Conservation (phyloP, 2,888 invertebrate species). For the Eretmocerus hayati region DNA sequence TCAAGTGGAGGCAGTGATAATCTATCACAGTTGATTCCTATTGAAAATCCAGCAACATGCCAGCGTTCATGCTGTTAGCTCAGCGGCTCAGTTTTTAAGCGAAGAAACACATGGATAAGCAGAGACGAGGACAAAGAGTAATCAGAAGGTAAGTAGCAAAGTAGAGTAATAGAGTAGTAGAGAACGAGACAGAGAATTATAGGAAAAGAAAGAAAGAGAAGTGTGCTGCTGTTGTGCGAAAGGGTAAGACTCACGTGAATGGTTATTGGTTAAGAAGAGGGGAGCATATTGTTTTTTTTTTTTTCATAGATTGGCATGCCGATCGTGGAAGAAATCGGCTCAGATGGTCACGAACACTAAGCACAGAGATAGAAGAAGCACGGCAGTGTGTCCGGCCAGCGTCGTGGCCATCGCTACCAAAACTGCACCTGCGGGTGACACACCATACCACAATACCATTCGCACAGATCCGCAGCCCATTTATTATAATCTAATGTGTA, state of each 20-base stretch:
- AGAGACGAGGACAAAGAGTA: too few species aligned
- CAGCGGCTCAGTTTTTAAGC: too few species aligned
- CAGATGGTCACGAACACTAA: slow-evolving; percentile 47
- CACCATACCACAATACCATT: slow-evolving; percentile 33
- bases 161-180: too few species aligned
- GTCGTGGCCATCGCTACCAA: slow-evolving; percentile 44
- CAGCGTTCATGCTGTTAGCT: too few species aligned
- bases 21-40: too few species aligned
- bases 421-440: slow-evolving; percentile 47
- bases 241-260: slow-evolving; percentile 25
- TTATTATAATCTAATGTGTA: not conserved
- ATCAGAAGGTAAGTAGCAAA: too few species aligned
- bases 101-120: too few species aligned
- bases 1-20: too few species aligned
- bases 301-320: slow-evolving; percentile 38
- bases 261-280: slow-evolving; percentile 25
- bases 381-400: slow-evolving; percentile 45
- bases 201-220: not conserved
- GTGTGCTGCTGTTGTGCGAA: slow-evolving; percentile 19
- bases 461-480: slow-evolving; percentile 6
- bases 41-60: too few species aligned
- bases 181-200: too few species aligned
- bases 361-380: slow-evolving; percentile 49
- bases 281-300: slow-evolving; percentile 21
- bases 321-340: slow-evolving; percentile 43